These are phyloP conservation scores for Fulmarus glacialis DNA, from an alignment of 2,113 vertebrate species.

Conservation along the genomic window DNA sequence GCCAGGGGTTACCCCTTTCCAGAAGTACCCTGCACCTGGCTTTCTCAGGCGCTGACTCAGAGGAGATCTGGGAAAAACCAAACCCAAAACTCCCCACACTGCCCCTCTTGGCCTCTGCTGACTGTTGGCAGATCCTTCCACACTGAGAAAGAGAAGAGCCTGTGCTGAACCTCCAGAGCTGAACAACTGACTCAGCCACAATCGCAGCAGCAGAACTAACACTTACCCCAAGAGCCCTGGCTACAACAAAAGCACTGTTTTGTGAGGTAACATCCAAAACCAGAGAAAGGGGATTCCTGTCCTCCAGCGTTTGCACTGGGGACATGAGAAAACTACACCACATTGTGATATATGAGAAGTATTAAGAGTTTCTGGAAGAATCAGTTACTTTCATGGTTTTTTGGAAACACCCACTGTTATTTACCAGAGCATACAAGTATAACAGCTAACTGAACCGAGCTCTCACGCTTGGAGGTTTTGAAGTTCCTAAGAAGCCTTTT, in stretches of 20 bases:
- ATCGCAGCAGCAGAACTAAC: not conserved
- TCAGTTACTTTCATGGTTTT: not conserved
- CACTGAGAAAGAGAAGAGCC: not conserved
- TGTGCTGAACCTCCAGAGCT: not conserved
- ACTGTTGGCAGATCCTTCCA: not conserved
- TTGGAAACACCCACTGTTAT: not conserved
- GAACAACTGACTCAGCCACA: not conserved
- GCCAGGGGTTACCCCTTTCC: not conserved
- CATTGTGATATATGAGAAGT: not conserved
- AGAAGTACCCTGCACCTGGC: slow-evolving; percentile 34
- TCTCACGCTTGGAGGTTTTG: not conserved
- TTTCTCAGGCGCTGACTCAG: slow-evolving; percentile 36
- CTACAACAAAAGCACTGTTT: not conserved
- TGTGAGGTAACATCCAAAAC: not conserved
- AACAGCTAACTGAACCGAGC: not conserved
- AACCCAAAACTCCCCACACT: slow-evolving; percentile 5
- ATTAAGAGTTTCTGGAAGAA: slow-evolving; percentile 7
- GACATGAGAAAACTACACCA: not conserved
- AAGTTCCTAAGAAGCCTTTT: not conserved
- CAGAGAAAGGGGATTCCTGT: not conserved
- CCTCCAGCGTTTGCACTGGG: not conserved
- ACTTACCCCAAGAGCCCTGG: not conserved
- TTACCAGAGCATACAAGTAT: not conserved
- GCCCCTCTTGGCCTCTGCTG: not conserved
- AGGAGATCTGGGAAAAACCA: slow-evolving; percentile 46